Base-by-base conservation (phyloP, 2,888 invertebrate genomes). In the Sinhomidia bicolor region DNA sequence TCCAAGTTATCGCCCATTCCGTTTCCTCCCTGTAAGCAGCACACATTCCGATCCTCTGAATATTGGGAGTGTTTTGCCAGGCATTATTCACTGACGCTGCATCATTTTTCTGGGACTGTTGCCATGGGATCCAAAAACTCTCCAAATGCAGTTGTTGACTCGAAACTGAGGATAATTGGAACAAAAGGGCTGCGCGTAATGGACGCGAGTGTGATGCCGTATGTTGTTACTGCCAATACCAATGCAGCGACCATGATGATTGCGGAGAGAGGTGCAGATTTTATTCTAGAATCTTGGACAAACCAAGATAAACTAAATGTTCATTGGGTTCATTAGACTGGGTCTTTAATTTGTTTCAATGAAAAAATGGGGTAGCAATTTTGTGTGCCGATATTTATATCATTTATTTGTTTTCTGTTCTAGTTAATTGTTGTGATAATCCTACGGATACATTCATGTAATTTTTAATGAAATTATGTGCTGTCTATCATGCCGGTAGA, bases 1-100 rank as follows among this genome's bases (percentile, higher is more conserved):
- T 5, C 86, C 0, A 62, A n/a, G 57, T 76, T 90, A 26, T 80
- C 71, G 17, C 86, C 90, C 0, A 57, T 86, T 17, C 86, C 86
- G 5, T 90, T 88, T 41, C 90, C 90, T 0, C n/a, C 85, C 1
- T 90, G 90, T 23, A 62, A 71, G 36, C 44, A 51, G 1, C 10
- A 29, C n/a, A 14, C 65, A 4, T 86, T 89, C 71, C 54, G 74
- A 10, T 85, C 85, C 1, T 83, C 83, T 20, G 79, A 79, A 44
- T 90, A 90, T 36, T 90, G 85, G 78, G 89, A 90, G 23, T 90
- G 90, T 32, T 10, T 89, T 4, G 86, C 86, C 12, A 54, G 85
- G 10, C 86, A 90, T 4, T 83, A 83, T n/a, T 80, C 90, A 1
- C 41, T 89, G 0, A 83, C 84, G 7, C 41, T 51, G 4, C 60